These are phyloP conservation scores for Rhinoptilus africanus DNA, from an alignment of 2,113 vertebrate genomes.

Conservation along the genomic window DNA sequence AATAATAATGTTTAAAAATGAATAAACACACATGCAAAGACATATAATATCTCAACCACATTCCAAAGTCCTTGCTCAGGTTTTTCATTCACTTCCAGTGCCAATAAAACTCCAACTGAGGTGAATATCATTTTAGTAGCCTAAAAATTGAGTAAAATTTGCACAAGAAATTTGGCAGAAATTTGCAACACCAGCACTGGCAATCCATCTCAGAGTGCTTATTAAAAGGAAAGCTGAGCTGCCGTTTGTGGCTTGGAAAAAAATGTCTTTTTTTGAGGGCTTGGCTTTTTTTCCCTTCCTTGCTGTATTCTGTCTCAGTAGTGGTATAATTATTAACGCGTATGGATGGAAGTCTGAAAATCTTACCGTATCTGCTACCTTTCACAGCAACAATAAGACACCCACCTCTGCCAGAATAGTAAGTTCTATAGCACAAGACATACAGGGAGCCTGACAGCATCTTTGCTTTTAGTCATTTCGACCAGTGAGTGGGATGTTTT, in stretches of 20 bases:
- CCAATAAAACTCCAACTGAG: slow-evolving; percentile 5
- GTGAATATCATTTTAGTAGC: not conserved
- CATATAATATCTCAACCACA: slow-evolving; percentile 41
- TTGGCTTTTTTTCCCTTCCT: not conserved
- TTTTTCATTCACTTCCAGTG: slow-evolving; percentile 40
- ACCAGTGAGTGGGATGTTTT: not conserved
- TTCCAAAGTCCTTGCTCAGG: slow-evolving; percentile 49
- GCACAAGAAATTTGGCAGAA: not conserved
- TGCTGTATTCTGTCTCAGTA: not conserved
- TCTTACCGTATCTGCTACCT: not conserved
- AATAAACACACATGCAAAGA: slow-evolving; percentile 47
- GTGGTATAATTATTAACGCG: not conserved
- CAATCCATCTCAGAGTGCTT: not conserved
- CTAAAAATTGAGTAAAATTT: slow-evolving; percentile 10
- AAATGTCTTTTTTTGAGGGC: not conserved
- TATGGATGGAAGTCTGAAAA: not conserved
- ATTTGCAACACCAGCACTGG: not conserved
- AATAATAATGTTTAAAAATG: slow-evolving; percentile 53
- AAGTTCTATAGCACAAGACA: not conserved
- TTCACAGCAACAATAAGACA: not conserved
- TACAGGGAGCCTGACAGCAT: not conserved
- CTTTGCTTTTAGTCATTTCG: not conserved
- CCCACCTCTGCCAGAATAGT: not conserved
- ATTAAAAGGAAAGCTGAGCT: not conserved
- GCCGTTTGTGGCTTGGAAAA: not conserved